Evolutionary conservation across 2,797 vertebrate species (phyloP).

Genomic region (Chiloscyllium punctatum): DNA sequence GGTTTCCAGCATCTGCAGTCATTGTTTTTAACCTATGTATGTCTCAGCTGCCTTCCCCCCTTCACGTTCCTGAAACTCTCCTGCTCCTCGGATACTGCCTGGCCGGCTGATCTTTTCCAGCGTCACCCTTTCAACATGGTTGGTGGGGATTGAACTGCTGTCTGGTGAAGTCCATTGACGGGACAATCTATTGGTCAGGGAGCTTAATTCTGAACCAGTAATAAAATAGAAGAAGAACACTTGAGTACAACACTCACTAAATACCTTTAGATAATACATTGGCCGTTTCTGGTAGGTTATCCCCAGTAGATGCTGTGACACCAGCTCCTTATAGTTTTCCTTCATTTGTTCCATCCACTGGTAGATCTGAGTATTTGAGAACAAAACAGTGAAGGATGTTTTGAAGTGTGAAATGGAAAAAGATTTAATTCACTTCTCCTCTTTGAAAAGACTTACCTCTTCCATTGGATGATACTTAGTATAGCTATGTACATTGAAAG

Average conservation of each 20-base stretch:
- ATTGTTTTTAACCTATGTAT: no score
- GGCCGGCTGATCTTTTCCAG: no score
- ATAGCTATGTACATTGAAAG: neutral
- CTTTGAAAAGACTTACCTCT: neutral
- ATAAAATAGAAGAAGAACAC: neutral
- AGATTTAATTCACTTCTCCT: neutral
- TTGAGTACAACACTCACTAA: neutral
- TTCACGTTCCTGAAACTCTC: no score
- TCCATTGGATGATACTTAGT: constrained; percentile 19
- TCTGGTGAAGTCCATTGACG: neutral
- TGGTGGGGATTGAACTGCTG: neutral
- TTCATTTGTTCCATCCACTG: constrained; percentile 54
- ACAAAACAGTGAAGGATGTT: neutral
- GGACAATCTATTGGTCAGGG: neutral
- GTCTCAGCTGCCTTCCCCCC: no score
- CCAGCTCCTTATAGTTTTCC: constrained; percentile 47
- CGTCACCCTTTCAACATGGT: no score
- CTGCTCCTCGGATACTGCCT: no score
- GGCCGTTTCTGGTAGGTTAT: constrained; percentile 46
- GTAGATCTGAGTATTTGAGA: constrained; percentile 53
- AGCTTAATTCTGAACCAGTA: neutral
- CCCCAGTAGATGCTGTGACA: constrained; percentile 51
- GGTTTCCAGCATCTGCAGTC: no score
- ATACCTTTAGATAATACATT: constrained; percentile 55
- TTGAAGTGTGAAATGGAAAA: neutral